These are phyloP conservation scores for Onthophagus sagittarius DNA, from an alignment of 2,888 invertebrate species.

Conservation along the genomic window DNA sequence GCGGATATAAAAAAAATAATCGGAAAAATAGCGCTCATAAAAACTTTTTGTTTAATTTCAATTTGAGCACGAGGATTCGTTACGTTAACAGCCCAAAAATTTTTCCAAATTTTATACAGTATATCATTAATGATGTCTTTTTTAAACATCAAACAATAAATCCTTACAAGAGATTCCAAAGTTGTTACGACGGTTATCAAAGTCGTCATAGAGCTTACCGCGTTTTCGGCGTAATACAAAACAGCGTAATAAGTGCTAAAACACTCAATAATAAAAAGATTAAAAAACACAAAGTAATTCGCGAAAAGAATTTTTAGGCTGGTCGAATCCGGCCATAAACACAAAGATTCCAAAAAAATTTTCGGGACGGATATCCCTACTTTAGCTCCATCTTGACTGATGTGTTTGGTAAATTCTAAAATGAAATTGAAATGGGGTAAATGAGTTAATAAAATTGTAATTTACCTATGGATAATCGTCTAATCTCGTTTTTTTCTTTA, in stretches of 20 bases:
- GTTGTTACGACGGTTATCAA: constrained; percentile 20
- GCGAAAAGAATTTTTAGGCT: background rate
- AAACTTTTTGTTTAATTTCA: background rate
- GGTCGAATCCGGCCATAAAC: constrained; percentile 21
- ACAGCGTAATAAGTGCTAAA: constrained; percentile 19
- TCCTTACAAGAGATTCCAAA: constrained; percentile 19
- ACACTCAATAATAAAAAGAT: constrained; percentile 17
- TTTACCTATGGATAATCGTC: no score
- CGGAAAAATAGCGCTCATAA: background rate
- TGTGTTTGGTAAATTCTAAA: constrained; percentile 18
- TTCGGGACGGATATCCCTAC: constrained; percentile 15
- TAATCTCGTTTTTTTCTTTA: no score
- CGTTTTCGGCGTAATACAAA: background rate
- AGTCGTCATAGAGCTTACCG: constrained; percentile 15
- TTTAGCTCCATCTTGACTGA: constrained; percentile 16
- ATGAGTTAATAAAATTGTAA: background rate
- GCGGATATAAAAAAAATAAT: background rate
- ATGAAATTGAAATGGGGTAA: background rate
- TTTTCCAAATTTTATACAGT: constrained; percentile 17
- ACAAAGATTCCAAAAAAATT: constrained; percentile 18
- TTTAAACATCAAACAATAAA: constrained; percentile 19
- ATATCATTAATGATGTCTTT: constrained; percentile 17
- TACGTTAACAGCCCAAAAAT: constrained; percentile 17
- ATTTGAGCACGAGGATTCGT: background rate
- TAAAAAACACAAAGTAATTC: constrained; percentile 18